These are phyloP conservation scores for Melanophora roralis DNA, from an alignment of 2,888 invertebrate species.

Conservation along the genomic window DNA sequence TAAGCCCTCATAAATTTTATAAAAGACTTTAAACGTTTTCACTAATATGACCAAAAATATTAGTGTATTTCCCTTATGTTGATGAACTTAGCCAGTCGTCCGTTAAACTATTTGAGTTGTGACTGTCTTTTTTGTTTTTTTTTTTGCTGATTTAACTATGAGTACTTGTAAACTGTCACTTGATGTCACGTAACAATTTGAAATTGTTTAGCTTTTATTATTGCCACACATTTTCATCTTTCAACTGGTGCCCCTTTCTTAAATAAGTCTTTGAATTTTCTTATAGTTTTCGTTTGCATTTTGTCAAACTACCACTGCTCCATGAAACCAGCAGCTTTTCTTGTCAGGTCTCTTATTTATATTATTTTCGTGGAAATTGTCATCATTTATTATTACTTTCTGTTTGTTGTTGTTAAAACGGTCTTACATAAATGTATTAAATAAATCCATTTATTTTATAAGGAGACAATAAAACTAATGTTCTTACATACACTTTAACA, in stretches of 20 bases:
- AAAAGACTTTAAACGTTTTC: slow-evolving; percentile 23
- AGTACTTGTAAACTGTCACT: slow-evolving; percentile 61
- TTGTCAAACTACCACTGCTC: background rate
- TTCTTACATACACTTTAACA: slow-evolving; percentile 63
- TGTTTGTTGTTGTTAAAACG: slow-evolving; percentile 28
- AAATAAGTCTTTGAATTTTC: background rate
- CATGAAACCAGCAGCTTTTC: slow-evolving; percentile 56
- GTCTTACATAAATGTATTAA: slow-evolving; percentile 69
- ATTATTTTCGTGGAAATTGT: slow-evolving; percentile 46
- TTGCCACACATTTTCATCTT: slow-evolving; percentile 61
- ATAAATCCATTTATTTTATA: slow-evolving; percentile 76
- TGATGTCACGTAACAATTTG: slow-evolving; percentile 61
- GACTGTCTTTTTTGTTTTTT: background rate
- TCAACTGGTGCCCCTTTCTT: slow-evolving; percentile 49
- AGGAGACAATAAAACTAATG: slow-evolving; percentile 72
- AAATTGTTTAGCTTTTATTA: slow-evolving; percentile 58
- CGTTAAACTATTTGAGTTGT: background rate
- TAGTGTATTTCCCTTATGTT: background rate
- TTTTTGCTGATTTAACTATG: slow-evolving; percentile 56
- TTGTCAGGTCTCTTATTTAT: background rate
- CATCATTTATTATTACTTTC: slow-evolving; percentile 55
- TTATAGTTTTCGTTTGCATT: background rate
- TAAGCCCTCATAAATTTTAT: too few relatives aligned
- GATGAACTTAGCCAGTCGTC: slow-evolving; percentile 5
- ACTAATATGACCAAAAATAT: slow-evolving; percentile 40